Conservation (phyloP, 2,888 invertebrate genomes). For the Slavum lentiscoides region DNA sequence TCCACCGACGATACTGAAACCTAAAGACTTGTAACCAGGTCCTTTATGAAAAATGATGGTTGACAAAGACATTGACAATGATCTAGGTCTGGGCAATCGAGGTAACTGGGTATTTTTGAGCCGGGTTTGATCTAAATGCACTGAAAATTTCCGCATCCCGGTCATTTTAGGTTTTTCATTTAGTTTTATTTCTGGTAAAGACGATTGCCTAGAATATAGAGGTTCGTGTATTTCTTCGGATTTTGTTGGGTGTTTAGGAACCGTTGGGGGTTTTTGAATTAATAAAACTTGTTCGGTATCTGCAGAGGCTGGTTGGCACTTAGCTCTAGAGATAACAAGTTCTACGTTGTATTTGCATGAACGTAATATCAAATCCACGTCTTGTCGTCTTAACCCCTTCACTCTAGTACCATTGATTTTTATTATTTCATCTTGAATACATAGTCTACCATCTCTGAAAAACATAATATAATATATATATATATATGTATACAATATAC, state of each 20-base stretch:
- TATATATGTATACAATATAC: too few species aligned
- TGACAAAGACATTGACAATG: conserved; percentile 59
- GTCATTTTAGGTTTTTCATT: conserved; percentile 56
- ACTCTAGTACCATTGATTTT: conserved; percentile 84
- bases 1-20: conserved; percentile 89
- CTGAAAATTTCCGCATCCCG: conserved; percentile 63
- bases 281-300: conserved; percentile 14
- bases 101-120: conserved; percentile 24
- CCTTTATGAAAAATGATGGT: conserved; percentile 78
- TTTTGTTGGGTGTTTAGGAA: conserved; percentile 35
- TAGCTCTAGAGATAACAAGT: conserved; percentile 34
- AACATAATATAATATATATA: conserved; percentile 34
- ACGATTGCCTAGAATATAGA: conserved; percentile 54
- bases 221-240: conserved; percentile 31
- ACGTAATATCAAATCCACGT: conserved; percentile 36
- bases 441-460: conserved; percentile 76
- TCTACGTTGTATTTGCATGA: conserved; percentile 40
- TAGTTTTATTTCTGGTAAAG: conserved; percentile 56
- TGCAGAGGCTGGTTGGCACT: background rate
- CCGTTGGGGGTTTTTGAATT: conserved; percentile 42
- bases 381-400: conserved; percentile 65
- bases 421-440: conserved; percentile 85
- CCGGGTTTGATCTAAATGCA: conserved; percentile 57
- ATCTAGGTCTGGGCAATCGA: conserved; percentile 58
- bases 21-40: conserved; percentile 79